Conservation (phyloP, 2,113 vertebrate species). For the Percopsis transmontana region DNA sequence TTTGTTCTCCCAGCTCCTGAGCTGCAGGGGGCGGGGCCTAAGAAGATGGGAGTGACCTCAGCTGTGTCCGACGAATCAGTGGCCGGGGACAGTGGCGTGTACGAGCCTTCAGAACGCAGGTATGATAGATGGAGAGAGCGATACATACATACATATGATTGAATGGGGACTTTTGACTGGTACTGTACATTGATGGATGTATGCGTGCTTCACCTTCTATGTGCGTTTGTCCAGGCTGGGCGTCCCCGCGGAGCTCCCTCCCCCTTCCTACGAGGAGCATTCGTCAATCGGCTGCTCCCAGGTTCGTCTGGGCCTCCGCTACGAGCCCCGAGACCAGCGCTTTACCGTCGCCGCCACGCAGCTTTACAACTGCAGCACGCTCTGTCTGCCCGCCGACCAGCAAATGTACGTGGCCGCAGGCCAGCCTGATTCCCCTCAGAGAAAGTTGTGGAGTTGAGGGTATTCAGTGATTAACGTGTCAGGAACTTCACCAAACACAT, state of each 20-base stretch:
- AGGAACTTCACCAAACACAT: no score
- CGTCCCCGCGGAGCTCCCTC: constrained; percentile 72
- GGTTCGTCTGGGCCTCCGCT: constrained; percentile 90
- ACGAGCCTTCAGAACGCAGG: constrained; percentile 89
- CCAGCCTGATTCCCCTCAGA: not conserved
- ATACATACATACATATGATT: not conserved
- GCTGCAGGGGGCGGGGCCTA: constrained; percentile 71
- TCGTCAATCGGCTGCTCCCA: constrained; percentile 78
- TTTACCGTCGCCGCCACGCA: constrained; percentile 88
- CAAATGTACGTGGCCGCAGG: constrained; percentile 82
- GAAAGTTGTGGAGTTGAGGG: no score
- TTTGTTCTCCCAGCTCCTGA: constrained; percentile 50
- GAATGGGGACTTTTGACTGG: no score
- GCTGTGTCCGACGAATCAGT: constrained; percentile 96
- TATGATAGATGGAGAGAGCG: constrained; percentile 49
- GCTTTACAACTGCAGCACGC: constrained; percentile 83
- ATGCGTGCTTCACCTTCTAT: not conserved
- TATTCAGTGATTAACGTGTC: no score
- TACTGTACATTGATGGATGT: no score
- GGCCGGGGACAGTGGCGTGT: constrained; percentile 95
- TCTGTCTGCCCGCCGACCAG: constrained; percentile 82
- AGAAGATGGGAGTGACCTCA: constrained; percentile 89
- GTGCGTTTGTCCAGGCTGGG: constrained; percentile 52
- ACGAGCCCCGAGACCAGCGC: constrained; percentile 88
- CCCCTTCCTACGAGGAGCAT: constrained; percentile 77